Base-by-base conservation (phyloP, 2,888 invertebrate genomes). In the Melieria omissa region DNA sequence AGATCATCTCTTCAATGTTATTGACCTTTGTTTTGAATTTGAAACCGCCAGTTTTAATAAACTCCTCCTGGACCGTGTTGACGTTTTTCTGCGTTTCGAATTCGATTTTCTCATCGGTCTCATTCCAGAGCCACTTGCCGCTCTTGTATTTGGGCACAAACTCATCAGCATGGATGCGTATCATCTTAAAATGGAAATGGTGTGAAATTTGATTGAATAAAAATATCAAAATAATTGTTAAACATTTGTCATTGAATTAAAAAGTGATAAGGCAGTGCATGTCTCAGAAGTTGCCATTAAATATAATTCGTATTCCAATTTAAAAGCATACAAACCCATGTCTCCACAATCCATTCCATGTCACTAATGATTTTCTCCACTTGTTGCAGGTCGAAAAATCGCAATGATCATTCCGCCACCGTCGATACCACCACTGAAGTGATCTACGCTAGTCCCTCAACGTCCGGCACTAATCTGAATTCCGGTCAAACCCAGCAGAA, bases 61-160 rank as follows among this genome's bases (percentile, higher is more conserved):
- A 77, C 0, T 79, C 76, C 8, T 83, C 82, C 16, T 68, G 73
- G 5, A 44, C 70, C 55, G 74, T 60, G 6, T 74, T 67, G 5
- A 75, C 64, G 42, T 81, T 79, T 45, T 75, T 67, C n/a, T 73
- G 75, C 0, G 77, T 68, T 16, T 81, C 73, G 65, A 82, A 85
- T 4, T 79, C 75, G 0, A 84, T 72, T 12, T 66, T 45, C 44
- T 85, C 82, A 0, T 76, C 61, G 4, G 73, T 62, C 0, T 76
- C 70, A 74, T 83, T 80, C 85, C 85, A 86, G 5, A 75, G 73
- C 86, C 86, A 86, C 54, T 75, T 80, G 4, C 86, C 87, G 65
- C 78, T 80, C 1, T 76, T 72, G 65, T 82, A 85, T 60, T 83
- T 80, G 29, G 83, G 83, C 5, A 81, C 81, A 65, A 79, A 77